phyloP scores from a whole-genome alignment of 2,113 vertebrate species.

The Pluvianellus socialis region DNA sequence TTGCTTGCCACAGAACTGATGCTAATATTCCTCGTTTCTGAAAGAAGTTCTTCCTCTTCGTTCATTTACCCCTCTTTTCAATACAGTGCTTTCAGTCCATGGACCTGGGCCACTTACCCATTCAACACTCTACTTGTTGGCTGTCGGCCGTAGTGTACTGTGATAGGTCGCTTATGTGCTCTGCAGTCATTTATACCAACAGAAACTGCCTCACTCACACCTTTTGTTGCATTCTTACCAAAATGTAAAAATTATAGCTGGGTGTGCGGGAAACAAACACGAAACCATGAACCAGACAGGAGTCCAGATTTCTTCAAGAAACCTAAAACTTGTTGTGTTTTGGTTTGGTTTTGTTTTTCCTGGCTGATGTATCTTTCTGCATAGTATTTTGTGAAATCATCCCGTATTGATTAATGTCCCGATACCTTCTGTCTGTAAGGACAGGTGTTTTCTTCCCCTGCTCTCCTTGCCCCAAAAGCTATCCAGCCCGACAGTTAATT shows the following conservation, averaged over 20 bases:
- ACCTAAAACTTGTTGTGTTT: background rate
- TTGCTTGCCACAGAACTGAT: background rate
- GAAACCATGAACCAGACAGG: background rate
- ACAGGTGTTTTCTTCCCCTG: background rate
- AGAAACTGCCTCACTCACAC: background rate
- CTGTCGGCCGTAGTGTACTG: slow-evolving; percentile 64
- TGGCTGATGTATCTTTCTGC: background rate
- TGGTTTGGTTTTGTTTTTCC: background rate
- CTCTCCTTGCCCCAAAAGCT: background rate
- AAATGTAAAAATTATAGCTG: background rate
- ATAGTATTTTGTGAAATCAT: background rate
- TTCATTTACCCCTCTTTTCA: background rate
- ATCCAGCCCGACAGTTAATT: background rate
- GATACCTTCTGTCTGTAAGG: background rate
- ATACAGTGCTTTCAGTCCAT: slow-evolving; percentile 70
- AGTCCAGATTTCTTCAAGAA: background rate
- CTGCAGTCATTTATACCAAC: background rate
- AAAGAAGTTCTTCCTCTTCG: background rate
- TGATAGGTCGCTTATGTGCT: slow-evolving; percentile 51
- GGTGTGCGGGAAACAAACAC: background rate
- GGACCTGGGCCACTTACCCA: slow-evolving; percentile 72
- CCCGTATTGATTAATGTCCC: background rate
- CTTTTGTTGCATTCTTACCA: background rate
- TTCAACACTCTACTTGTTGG: slow-evolving; percentile 68
- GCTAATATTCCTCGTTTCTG: background rate